A percentile compares a stretch with the other conserved stretches of the same genome.
Evolutionary conservation across 2,888 invertebrate species (phyloP).

Genomic region (Salpingus planirostris): DNA sequence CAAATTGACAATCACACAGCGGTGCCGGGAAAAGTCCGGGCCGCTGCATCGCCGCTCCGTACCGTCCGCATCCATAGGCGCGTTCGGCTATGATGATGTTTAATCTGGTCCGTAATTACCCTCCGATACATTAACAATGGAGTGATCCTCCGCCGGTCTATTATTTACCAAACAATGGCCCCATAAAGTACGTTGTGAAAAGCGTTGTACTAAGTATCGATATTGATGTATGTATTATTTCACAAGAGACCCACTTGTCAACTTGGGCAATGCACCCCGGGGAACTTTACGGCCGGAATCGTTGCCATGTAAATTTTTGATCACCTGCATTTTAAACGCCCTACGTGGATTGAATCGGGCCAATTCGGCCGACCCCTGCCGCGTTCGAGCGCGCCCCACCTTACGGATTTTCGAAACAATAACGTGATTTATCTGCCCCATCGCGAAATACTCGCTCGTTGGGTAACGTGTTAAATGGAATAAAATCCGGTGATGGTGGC

Average conservation of each 20-base stretch:
- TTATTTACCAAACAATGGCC: slow-evolving; percentile 22
- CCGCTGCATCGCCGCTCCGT: too few species aligned
- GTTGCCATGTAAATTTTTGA: slow-evolving; percentile 23
- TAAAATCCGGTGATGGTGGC: too few species aligned
- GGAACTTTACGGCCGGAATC: slow-evolving; percentile 19
- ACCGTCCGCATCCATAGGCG: background rate
- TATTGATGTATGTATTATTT: slow-evolving; percentile 28
- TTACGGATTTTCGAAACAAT: too few species aligned
- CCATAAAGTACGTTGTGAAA: slow-evolving; percentile 21
- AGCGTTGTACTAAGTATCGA: slow-evolving; percentile 21
- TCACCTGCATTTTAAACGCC: slow-evolving; percentile 19
- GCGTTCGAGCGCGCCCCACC: too few species aligned
- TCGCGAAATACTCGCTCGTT: too few species aligned
- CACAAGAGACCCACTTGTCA: slow-evolving; percentile 28
- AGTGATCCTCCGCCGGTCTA: slow-evolving; percentile 13
- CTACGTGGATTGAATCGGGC: slow-evolving; percentile 17
- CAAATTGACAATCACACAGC: too few species aligned
- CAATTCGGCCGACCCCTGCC: too few species aligned
- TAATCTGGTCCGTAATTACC: slow-evolving; percentile 9
- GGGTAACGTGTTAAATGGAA: too few species aligned
- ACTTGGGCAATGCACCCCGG: slow-evolving; percentile 21
- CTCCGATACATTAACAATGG: slow-evolving; percentile 10
- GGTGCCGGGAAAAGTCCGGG: too few species aligned
- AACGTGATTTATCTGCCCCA: too few species aligned
- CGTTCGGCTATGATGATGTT: background rate